phyloP scores from a whole-genome alignment of 2,113 vertebrate species.

The Emydura subglobosa region DNA sequence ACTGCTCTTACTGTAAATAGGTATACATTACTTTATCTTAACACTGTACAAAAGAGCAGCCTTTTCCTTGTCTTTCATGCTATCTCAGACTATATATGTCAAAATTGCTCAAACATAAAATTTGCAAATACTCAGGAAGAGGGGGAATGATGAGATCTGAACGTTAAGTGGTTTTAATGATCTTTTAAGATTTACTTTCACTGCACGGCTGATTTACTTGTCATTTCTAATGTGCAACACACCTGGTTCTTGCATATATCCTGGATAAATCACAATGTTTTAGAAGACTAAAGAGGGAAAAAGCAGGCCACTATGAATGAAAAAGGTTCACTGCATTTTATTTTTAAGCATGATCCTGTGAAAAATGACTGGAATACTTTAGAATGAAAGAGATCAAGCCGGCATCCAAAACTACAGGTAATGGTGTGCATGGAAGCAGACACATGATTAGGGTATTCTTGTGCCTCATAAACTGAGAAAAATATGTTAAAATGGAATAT shows the following conservation, averaged over 20 bases:
- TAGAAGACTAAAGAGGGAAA: constrained; percentile 57
- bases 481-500: constrained; percentile 68
- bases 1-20: constrained; percentile 9
- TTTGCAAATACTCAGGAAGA: constrained; percentile 32
- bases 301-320: constrained; percentile 57
- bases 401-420: constrained; percentile 70
- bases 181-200: constrained; percentile 42
- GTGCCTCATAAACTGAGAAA: constrained; percentile 69
- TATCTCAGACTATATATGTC: background rate
- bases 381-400: constrained; percentile 62
- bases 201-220: constrained; percentile 44
- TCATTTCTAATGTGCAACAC: constrained; percentile 46
- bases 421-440: constrained; percentile 52
- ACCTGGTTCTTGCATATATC: constrained; percentile 39
- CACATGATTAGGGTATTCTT: constrained; percentile 72
- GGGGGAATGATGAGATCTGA: constrained; percentile 35
- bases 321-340: constrained; percentile 63
- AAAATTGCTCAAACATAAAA: background rate
- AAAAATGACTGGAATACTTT: constrained; percentile 66
- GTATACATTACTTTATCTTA: background rate
- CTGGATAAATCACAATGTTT: constrained; percentile 42
- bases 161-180: constrained; percentile 58
- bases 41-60: background rate
- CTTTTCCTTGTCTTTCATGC: background rate
- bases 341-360: constrained; percentile 66